Evolutionary conservation across 2,797 vertebrate species (phyloP).

Genomic region (Premnoplex brunnescens): DNA sequence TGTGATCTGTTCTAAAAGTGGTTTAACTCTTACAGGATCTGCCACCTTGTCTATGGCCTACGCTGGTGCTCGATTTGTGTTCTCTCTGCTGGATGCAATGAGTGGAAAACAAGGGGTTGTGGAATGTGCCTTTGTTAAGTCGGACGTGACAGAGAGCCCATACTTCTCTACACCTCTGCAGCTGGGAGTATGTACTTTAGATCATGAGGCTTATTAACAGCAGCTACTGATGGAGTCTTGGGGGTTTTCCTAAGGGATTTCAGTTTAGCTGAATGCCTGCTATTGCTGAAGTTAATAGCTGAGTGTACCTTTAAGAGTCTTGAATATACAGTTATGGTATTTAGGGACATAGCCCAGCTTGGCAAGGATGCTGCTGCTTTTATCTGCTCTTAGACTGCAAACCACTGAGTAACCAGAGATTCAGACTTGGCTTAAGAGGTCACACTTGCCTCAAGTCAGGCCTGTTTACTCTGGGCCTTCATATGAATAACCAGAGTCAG

Average conservation of each 20-base stretch:
- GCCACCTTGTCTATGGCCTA: slow-evolving; percentile 98
- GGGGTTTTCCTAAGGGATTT: background rate
- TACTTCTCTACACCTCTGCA: slow-evolving; percentile 97
- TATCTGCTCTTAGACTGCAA: background rate
- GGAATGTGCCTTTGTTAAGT: slow-evolving; percentile 91
- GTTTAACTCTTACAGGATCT: slow-evolving; percentile 79
- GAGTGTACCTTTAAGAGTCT: background rate
- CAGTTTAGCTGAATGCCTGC: background rate
- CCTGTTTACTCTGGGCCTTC: background rate
- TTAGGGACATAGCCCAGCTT: background rate
- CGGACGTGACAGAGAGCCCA: slow-evolving; percentile 91
- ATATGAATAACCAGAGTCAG: background rate
- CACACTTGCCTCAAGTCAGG: background rate
- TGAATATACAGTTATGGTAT: background rate
- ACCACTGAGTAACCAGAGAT: background rate
- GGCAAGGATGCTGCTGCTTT: background rate
- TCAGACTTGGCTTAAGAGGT: background rate
- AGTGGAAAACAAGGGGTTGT: slow-evolving; percentile 95
- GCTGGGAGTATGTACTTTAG: slow-evolving; percentile 81
- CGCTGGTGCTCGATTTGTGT: slow-evolving; percentile 93
- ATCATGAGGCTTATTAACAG: background rate
- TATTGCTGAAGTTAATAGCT: background rate
- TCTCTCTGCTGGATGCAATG: slow-evolving; percentile 94
- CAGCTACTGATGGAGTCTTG: background rate
- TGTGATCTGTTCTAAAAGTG: background rate